These are phyloP conservation scores for Nephila pilipes DNA, from an alignment of 1,140 invertebrate species.

Conservation along the genomic window DNA sequence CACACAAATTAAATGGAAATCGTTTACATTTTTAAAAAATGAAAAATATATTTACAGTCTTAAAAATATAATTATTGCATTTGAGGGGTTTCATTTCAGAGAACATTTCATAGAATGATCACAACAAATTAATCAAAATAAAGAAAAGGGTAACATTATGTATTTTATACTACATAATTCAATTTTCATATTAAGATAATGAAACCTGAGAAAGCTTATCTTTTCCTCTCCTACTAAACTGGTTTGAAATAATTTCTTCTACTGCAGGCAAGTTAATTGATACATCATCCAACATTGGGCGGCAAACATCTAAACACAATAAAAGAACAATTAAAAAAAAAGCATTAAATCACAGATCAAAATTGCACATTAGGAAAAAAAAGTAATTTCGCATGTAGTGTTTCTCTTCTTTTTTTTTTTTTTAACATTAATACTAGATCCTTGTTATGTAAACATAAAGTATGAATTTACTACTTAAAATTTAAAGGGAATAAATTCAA, in stretches of 20 bases:
- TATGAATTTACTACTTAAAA: no score
- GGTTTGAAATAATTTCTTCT: neutral
- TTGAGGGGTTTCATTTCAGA: neutral
- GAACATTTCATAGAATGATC: neutral
- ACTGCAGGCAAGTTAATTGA: slow-evolving; percentile 5
- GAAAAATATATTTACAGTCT: no score
- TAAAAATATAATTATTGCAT: neutral
- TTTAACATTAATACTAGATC: no score
- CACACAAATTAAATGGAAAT: neutral
- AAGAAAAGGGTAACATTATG: neutral
- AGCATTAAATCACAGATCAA: neutral
- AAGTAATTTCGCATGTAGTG: no score
- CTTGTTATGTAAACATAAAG: no score
- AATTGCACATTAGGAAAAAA: no score
- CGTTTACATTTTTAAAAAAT: neutral
- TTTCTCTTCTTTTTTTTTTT: no score
- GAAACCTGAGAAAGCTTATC: slow-evolving; percentile 11
- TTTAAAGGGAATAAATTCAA: no score
- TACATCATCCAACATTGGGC: neutral
- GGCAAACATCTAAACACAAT: neutral
- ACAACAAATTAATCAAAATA: neutral
- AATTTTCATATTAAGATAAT: neutral
- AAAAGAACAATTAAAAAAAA: neutral
- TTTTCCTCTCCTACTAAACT: neutral
- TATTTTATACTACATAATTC: neutral